Conservation (phyloP, 2,113 vertebrate genomes). For the Ictidomys tridecemlineatus region DNA sequence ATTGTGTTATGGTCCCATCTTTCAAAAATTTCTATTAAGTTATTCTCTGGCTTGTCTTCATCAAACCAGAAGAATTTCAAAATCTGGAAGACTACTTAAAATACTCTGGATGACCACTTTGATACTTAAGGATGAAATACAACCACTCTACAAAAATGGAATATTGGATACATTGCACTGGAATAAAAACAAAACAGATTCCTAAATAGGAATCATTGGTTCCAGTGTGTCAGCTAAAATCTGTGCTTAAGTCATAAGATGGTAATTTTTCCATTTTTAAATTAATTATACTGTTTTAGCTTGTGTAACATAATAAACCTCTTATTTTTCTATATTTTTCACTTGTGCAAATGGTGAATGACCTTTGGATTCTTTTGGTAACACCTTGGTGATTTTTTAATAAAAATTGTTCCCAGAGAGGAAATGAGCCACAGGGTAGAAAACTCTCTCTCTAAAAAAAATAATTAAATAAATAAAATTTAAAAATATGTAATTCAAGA, state of each 20-base stretch:
- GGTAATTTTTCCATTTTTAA: conserved; percentile 56
- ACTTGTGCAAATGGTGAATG: conserved; percentile 1
- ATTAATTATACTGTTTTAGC: conserved; percentile 41
- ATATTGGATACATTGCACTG: not conserved
- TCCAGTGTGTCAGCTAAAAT: conserved; percentile 22
- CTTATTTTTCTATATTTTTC: conserved; percentile 14
- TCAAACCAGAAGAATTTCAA: conserved; percentile 70
- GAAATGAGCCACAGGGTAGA: not conserved
- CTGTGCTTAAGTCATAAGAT: not conserved
- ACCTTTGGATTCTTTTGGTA: not conserved
- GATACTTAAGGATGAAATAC: conserved; percentile 33
- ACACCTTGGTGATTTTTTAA: not conserved
- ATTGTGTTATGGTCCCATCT: conserved; percentile 72
- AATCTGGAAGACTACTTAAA: conserved; percentile 71
- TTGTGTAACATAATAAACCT: conserved; percentile 7
- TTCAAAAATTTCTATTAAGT: conserved; percentile 71
- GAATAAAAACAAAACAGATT: conserved; percentile 50
- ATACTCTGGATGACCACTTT: conserved; percentile 68
- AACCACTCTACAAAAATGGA: conserved; percentile 18
- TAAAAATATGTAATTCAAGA: not conserved
- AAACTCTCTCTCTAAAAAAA: not conserved
- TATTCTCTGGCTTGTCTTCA: conserved; percentile 60
- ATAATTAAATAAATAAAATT: not conserved
- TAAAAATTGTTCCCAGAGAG: not conserved
- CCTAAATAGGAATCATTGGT: conserved; percentile 36